Conservation (phyloP, 2,113 vertebrate genomes). For the Noturus placidus region DNA sequence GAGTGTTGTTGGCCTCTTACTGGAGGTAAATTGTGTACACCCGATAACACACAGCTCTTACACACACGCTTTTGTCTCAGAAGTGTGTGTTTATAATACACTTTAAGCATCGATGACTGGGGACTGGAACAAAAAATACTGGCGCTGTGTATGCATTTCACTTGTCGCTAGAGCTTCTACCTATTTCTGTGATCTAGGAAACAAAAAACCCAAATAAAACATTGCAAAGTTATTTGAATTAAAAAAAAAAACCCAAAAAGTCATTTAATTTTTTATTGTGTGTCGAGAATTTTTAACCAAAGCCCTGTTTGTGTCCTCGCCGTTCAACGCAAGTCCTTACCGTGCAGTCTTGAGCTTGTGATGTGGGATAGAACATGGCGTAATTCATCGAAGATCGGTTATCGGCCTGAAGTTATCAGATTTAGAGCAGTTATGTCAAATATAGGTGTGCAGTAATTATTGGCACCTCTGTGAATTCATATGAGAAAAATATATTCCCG, state of each 20-base stretch:
- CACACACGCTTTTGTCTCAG: background rate
- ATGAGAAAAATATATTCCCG: too few species aligned
- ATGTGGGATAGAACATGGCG: background rate
- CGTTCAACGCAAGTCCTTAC: background rate
- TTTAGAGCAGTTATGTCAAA: background rate
- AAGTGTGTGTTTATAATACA: background rate
- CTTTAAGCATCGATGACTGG: background rate
- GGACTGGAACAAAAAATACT: background rate
- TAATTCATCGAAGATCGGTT: too few species aligned
- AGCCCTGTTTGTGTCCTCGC: too few species aligned
- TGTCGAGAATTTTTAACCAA: background rate
- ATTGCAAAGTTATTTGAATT: background rate
- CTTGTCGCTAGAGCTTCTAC: background rate
- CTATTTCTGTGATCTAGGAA: background rate
- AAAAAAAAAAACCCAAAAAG: too few species aligned
- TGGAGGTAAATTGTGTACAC: background rate
- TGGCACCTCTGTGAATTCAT: too few species aligned
- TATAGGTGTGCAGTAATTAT: too few species aligned
- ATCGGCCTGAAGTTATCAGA: background rate
- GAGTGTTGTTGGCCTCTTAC: background rate
- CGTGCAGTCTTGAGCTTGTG: background rate
- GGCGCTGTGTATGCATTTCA: background rate
- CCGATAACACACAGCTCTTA: background rate
- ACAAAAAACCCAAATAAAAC: background rate
- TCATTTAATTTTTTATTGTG: too few species aligned